phyloP scores from a whole-genome alignment of 2,797 vertebrate species.

The Xiphophorus birchmanni region DNA sequence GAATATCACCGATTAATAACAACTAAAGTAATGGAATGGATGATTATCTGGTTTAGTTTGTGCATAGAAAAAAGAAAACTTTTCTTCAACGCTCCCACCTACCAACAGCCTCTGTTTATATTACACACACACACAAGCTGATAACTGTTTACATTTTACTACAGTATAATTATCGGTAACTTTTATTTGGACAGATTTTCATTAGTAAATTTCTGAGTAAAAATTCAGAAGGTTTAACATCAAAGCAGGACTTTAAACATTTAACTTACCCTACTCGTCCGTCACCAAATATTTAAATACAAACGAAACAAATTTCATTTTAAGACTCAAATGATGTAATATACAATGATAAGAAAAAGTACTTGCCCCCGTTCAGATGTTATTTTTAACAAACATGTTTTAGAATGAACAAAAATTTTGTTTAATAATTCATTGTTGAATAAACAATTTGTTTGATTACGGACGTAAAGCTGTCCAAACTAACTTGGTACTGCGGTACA shows the following conservation, averaged over 20 bases:
- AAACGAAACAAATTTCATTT: neutral
- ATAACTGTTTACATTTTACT: neutral
- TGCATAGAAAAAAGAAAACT: neutral
- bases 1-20: neutral
- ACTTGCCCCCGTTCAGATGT: neutral
- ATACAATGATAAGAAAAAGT: neutral
- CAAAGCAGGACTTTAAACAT: neutral
- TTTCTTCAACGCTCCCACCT: neutral
- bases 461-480: no score
- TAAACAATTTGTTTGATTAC: neutral
- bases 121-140: conserved; percentile 20
- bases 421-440: neutral
- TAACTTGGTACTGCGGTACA: no score
- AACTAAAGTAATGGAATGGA: neutral
- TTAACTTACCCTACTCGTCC: no score
- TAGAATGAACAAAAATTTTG: neutral
- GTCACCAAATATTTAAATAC: no score
- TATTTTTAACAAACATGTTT: neutral
- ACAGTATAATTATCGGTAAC: neutral
- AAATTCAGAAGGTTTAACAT: neutral
- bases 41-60: neutral
- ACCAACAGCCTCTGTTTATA: conserved; percentile 29
- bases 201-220: neutral
- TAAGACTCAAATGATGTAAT: neutral
- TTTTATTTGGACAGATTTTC: neutral